phyloP scores from a whole-genome alignment of 1,140 invertebrate species.

The Coelopa frigida region DNA sequence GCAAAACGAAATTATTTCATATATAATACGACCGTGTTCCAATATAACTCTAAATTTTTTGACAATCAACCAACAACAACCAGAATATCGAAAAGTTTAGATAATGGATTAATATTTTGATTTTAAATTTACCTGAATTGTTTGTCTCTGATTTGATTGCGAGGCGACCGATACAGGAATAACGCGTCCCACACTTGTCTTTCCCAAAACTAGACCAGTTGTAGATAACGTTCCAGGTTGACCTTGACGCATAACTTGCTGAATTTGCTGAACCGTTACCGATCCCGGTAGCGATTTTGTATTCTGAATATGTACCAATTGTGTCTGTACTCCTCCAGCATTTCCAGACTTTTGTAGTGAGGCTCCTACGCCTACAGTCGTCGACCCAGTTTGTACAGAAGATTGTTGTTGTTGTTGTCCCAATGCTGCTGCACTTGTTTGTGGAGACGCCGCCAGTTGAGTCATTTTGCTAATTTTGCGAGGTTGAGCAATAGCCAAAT shows the following conservation, averaged over 20 bases:
- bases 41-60: no score
- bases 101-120: conserved; percentile 4
- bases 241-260: conserved; percentile 65
- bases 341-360: conserved; percentile 1
- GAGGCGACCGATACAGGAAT: conserved; percentile 43
- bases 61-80: no score
- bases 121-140: conserved; percentile 43
- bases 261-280: conserved; percentile 69
- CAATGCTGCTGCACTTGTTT: conserved; percentile 2
- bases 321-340: conserved; percentile 31
- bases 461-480: conserved; percentile 55
- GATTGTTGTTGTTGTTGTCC: not conserved
- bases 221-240: conserved; percentile 32
- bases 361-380: not conserved
- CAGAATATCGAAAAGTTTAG: no score
- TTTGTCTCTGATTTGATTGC: conserved; percentile 38
- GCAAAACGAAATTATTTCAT: no score
- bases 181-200: conserved; percentile 39
- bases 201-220: conserved; percentile 37
- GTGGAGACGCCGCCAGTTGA: conserved; percentile 51
- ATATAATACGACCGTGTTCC: no score
- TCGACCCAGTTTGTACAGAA: not conserved
- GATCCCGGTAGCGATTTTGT: conserved; percentile 55
- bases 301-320: conserved; percentile 41
- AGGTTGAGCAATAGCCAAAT: conserved; percentile 57